Percentiles rank a stretch among this genome's conserved stretches.
phyloP scores from a whole-genome alignment of 2,888 invertebrate genomes.

The Pachymerium ferrugineum region DNA sequence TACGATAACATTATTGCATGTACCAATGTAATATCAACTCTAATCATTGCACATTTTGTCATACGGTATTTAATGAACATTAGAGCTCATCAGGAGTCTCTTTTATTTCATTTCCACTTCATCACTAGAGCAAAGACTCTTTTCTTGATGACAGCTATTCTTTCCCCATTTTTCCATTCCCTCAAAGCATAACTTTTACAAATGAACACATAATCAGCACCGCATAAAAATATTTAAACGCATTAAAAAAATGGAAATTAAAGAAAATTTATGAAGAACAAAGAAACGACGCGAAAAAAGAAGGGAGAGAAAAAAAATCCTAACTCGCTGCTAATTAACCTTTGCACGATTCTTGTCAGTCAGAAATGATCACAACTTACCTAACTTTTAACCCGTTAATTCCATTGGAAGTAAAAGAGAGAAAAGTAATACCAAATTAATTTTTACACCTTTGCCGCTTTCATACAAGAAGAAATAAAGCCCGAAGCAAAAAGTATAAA shows the following conservation, averaged over 20 bases:
- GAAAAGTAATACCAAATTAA: too few species aligned
- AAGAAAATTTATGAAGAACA: neutral
- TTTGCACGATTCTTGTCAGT: neutral
- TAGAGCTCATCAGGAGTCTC: neutral
- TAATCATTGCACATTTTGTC: too few species aligned
- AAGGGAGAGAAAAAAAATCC: too few species aligned
- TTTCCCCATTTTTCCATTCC: too few species aligned
- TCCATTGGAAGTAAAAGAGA: neutral
- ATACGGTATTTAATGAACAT: neutral
- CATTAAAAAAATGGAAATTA: neutral
- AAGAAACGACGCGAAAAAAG: neutral
- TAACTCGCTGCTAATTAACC: too few species aligned
- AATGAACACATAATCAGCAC: neutral
- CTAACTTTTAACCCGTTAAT: neutral
- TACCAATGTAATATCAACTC: too few species aligned
- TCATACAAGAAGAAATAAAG: neutral
- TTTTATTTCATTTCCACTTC: neutral
- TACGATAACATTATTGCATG: too few species aligned
- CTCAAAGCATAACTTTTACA: neutral
- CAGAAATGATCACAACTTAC: neutral
- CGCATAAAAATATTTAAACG: neutral
- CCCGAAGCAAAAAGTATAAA: neutral
- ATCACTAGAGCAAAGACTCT: neutral
- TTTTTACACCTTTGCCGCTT: neutral
- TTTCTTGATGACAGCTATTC: neutral